Conservation (phyloP, 2,113 vertebrate species). For the Acrocephalus arundinaceus region DNA sequence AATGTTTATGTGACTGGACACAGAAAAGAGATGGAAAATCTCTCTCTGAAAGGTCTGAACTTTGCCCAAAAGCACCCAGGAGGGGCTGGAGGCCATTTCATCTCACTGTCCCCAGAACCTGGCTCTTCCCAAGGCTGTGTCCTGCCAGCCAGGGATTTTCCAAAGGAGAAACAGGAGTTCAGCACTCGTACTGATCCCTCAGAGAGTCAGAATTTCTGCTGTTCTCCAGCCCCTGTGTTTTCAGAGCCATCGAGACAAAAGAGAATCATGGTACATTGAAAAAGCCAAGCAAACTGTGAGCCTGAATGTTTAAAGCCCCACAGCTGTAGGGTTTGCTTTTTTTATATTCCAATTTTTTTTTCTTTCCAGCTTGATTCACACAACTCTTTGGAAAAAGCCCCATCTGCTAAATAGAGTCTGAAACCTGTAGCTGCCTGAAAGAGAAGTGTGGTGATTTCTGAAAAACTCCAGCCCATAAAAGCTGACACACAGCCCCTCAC, state of each 20-base stretch:
- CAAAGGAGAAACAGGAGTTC: not conserved
- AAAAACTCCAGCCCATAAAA: constrained; percentile 25
- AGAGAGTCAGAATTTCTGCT: not conserved
- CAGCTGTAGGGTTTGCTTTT: not conserved
- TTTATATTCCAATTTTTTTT: not conserved
- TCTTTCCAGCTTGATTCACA: not conserved
- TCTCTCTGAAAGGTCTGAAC: not conserved
- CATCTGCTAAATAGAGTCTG: constrained; percentile 6
- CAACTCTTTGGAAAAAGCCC: not conserved
- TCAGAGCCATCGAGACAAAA: not conserved
- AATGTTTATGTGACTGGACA: not conserved
- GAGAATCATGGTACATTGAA: not conserved
- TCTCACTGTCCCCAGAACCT: not conserved
- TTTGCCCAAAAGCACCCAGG: not conserved
- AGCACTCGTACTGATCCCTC: not conserved
- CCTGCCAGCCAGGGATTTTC: not conserved
- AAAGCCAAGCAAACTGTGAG: not conserved
- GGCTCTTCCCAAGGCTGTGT: not conserved
- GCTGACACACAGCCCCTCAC: constrained; percentile 34
- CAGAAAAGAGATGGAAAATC: not conserved
- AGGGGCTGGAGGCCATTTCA: not conserved
- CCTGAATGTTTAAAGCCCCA: not conserved
- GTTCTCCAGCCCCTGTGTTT: not conserved
- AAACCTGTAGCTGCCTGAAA: constrained; percentile 44
- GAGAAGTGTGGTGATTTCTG: constrained; percentile 20